Evolutionary conservation across 2,888 invertebrate species (phyloP).

Genomic region (Brenthis daphne): DNA sequence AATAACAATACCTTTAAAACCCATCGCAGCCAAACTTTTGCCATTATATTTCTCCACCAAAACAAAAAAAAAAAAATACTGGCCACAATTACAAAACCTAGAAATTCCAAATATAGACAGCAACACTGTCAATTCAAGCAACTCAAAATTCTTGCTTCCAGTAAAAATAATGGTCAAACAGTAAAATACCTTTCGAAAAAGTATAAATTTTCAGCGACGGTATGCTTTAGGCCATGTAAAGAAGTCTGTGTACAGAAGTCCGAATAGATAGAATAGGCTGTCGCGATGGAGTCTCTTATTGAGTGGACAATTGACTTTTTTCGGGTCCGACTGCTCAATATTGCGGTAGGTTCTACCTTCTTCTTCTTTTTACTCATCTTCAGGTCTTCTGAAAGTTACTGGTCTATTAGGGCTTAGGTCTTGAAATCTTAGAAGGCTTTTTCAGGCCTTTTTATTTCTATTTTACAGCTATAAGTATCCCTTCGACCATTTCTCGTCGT

Average conservation of each 20-base stretch:
- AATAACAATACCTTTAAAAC: not conserved
- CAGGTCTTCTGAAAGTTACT: too few relatives aligned
- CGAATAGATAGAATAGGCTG: conserved; percentile 53
- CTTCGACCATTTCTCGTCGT: too few relatives aligned
- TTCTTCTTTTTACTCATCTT: conserved; percentile 34
- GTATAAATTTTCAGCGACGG: conserved; percentile 66
- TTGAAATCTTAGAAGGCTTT: too few relatives aligned
- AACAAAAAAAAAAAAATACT: not conserved
- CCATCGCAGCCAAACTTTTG: not conserved
- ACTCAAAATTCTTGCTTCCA: conserved; percentile 8
- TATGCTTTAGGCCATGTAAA: conserved; percentile 73
- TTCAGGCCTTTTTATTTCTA: too few relatives aligned
- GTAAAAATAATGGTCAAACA: not conserved
- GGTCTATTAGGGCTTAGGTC: too few relatives aligned
- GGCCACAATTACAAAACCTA: not conserved
- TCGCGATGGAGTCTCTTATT: conserved; percentile 51
- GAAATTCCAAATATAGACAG: conserved; percentile 1
- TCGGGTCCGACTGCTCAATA: conserved; percentile 60
- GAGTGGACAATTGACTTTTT: conserved; percentile 57
- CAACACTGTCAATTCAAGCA: conserved; percentile 8
- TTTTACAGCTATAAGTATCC: too few relatives aligned
- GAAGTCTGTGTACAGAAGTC: conserved; percentile 70
- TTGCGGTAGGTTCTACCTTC: conserved; percentile 52
- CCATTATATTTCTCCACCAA: not conserved
- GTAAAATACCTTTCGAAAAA: conserved; percentile 64